phyloP scores from a whole-genome alignment of 2,113 vertebrate species.

The Cynoglossus semilaevis region DNA sequence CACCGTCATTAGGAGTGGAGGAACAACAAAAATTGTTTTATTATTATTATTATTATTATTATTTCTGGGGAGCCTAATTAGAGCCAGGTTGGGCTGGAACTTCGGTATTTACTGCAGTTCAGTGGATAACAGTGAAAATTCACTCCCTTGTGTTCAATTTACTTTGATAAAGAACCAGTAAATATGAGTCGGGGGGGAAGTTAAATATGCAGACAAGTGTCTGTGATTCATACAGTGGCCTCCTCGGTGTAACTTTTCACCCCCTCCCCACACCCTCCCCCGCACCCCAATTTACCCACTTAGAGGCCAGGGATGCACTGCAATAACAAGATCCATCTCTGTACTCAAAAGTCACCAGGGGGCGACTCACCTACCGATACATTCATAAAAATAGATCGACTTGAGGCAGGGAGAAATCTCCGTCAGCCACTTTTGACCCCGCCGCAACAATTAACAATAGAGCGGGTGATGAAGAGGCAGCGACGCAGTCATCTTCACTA shows the following conservation, averaged over 20 bases:
- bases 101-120: constrained; percentile 26
- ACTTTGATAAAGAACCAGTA: constrained; percentile 27
- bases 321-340: constrained; percentile 7
- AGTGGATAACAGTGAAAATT: constrained; percentile 29
- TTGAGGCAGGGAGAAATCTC: constrained; percentile 31
- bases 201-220: neutral
- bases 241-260: constrained; percentile 11
- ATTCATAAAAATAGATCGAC: constrained; percentile 39
- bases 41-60: constrained; percentile 16
- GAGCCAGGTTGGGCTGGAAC: constrained; percentile 19
- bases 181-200: constrained; percentile 5
- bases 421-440: constrained; percentile 25
- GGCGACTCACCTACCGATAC: constrained; percentile 10
- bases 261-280: too few relatives aligned
- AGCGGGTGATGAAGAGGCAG: constrained; percentile 20
- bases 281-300: neutral
- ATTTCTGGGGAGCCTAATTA: constrained; percentile 24
- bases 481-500: constrained; percentile 5
- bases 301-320: neutral
- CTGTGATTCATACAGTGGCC: constrained; percentile 2
- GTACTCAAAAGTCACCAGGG: neutral
- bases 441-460: constrained; percentile 32
- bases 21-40: neutral
- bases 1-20: neutral
- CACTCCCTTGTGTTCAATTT: constrained; percentile 26